These are phyloP conservation scores for Paramormyrops kingsleyae DNA, from an alignment of 2,113 vertebrate genomes.

Conservation along the genomic window DNA sequence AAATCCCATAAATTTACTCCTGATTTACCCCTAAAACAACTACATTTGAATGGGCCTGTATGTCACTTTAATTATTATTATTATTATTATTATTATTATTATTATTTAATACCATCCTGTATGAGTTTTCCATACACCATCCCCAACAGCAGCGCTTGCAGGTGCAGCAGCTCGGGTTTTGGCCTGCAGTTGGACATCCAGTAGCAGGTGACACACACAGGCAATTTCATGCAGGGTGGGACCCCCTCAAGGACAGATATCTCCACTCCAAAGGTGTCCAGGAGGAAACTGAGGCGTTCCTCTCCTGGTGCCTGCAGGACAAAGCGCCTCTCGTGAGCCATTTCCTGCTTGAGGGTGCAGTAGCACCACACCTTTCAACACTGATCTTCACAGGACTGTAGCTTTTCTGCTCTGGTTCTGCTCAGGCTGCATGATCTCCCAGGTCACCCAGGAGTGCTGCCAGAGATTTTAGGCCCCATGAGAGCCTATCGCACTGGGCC, in stretches of 20 bases:
- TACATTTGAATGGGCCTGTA: not conserved
- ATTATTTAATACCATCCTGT: not conserved
- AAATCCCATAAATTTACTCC: not conserved
- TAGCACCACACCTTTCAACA: not conserved
- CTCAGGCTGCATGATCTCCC: not conserved
- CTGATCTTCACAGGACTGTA: not conserved
- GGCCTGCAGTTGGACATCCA: constrained; percentile 49
- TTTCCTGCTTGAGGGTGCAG: not conserved
- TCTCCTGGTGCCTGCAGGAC: constrained; percentile 36
- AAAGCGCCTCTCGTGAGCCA: not conserved
- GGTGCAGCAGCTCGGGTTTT: constrained; percentile 31
- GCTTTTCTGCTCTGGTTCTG: not conserved
- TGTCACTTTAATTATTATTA: not conserved
- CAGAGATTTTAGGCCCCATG: not conserved
- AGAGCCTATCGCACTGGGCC: not conserved
- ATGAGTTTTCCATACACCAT: constrained; percentile 54
- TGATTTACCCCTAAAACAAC: not conserved
- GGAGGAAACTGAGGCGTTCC: constrained; percentile 39
- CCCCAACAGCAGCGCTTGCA: constrained; percentile 46
- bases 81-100: not conserved
- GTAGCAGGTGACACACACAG: constrained; percentile 52
- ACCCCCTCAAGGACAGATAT: constrained; percentile 37
- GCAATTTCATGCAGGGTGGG: constrained; percentile 44
- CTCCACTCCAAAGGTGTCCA: constrained; percentile 47
- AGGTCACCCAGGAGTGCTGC: not conserved